Evolutionary conservation across 92 coral and sea anemone species (phyloP).

Genomic region (Zoanthus solanderi): DNA sequence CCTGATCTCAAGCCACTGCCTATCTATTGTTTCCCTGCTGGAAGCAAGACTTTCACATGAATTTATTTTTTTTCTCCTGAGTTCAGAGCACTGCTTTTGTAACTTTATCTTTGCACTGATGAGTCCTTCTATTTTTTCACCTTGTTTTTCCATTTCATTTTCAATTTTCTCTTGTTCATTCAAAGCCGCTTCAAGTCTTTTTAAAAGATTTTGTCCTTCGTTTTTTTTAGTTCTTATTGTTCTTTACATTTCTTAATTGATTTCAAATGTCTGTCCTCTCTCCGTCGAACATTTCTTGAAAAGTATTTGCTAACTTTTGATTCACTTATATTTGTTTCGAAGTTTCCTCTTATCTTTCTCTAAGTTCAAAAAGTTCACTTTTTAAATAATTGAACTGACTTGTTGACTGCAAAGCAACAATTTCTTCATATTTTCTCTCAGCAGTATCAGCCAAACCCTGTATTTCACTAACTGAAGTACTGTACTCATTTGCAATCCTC

Average conservation of each 20-base stretch:
- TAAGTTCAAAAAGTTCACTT: not conserved
- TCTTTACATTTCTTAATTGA: not conserved
- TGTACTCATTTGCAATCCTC: not conserved
- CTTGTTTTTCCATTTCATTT: not conserved
- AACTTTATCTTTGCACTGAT: not conserved
- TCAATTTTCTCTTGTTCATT: not conserved
- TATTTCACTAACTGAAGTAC: not conserved
- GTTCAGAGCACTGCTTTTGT: not conserved
- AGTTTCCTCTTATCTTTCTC: not conserved
- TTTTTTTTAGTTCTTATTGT: not conserved
- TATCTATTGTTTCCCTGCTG: not conserved
- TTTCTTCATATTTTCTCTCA: not conserved
- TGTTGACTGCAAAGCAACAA: not conserved
- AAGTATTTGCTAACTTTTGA: not conserved
- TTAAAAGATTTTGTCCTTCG: not conserved
- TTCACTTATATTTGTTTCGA: not conserved
- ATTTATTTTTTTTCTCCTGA: not conserved
- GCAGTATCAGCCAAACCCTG: not conserved
- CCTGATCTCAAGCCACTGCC: not conserved
- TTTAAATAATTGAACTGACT: not conserved
- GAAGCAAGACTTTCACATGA: not conserved
- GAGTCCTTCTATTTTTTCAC: not conserved
- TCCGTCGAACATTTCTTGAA: constrained; percentile 33
- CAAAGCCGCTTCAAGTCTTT: not conserved
- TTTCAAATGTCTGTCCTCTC: constrained; percentile 33